These are phyloP conservation scores for Buphagus erythrorhynchus DNA, from an alignment of 2,797 vertebrate species.

Conservation along the genomic window DNA sequence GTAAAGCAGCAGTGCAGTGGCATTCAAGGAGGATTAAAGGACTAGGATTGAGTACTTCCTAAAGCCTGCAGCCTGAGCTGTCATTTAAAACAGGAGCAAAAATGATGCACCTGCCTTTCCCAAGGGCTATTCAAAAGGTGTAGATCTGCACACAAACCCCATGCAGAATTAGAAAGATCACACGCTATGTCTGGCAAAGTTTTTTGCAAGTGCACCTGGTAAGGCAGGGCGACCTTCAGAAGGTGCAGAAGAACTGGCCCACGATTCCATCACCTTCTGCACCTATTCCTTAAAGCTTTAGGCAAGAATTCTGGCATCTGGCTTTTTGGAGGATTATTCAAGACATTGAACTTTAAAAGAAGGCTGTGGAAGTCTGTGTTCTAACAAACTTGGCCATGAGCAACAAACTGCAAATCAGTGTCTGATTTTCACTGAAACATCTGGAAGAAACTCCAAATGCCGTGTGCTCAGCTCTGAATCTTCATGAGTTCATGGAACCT, in stretches of 20 bases:
- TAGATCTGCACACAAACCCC: not conserved
- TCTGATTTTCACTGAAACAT: not conserved
- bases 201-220: not conserved
- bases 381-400: not conserved
- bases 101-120: not conserved
- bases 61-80: not conserved
- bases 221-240: constrained; percentile 1
- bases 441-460: not conserved
- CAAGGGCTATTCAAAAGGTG: not conserved
- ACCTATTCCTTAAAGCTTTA: not conserved
- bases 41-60: not conserved
- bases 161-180: not conserved
- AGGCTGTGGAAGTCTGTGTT: not conserved
- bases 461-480: not conserved
- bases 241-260: not conserved
- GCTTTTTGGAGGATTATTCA: not conserved
- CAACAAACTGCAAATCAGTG: not conserved
- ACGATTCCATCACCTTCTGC: not conserved
- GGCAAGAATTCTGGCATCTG: not conserved
- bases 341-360: not conserved
- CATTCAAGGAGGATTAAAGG: constrained; percentile 61
- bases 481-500: not conserved
- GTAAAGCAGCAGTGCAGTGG: constrained; percentile 13
- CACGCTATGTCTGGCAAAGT: not conserved
- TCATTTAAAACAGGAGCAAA: not conserved